Conservation (phyloP, 2,113 vertebrate genomes). For the Octodon degus region DNA sequence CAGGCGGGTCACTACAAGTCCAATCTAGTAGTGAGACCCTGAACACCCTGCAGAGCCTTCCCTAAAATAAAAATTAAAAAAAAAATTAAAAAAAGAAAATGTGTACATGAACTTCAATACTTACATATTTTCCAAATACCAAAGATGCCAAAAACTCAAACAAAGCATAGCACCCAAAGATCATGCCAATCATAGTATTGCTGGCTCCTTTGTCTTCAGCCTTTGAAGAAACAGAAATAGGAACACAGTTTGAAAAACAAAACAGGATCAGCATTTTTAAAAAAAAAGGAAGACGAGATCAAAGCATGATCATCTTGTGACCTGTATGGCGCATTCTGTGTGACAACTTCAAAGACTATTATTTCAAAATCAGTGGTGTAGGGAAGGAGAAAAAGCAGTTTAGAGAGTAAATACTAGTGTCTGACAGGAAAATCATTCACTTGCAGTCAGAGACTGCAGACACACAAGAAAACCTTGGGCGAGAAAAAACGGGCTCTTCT, state of each 20-base stretch:
- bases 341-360: background rate
- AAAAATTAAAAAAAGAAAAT: background rate
- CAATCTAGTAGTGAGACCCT: too few relatives aligned
- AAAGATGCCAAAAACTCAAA: conserved; percentile 90
- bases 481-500: background rate
- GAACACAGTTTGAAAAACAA: conserved; percentile 42
- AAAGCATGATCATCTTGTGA: background rate
- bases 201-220: conserved; percentile 93
- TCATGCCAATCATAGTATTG: conserved; percentile 91
- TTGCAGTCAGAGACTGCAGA: background rate
- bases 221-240: conserved; percentile 83
- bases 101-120: conserved; percentile 80
- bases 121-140: conserved; percentile 95
- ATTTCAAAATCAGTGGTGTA: conserved; percentile 1
- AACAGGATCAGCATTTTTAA: background rate
- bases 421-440: conserved; percentile 32
- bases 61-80: too few relatives aligned
- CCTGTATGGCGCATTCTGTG: background rate
- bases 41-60: too few relatives aligned
- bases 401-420: background rate
- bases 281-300: background rate
- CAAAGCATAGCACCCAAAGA: conserved; percentile 96
- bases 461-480: background rate
- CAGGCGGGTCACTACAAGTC: too few relatives aligned
- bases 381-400: background rate